Conservation (phyloP, 2,888 invertebrate genomes). For the Volucella zonaria region DNA sequence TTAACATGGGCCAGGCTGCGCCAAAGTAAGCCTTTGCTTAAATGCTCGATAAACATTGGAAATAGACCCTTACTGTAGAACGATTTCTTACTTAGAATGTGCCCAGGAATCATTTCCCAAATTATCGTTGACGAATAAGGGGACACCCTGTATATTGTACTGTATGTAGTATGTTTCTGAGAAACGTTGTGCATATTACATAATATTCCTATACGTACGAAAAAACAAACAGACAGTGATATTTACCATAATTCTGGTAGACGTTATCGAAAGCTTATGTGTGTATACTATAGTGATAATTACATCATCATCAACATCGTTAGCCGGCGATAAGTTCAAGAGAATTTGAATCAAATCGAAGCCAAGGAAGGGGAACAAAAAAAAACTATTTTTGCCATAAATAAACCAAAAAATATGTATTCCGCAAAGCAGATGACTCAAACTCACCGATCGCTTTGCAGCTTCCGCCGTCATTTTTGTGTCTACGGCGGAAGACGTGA, state of each 20-base stretch:
- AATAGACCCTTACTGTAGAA: no score
- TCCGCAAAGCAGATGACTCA: constrained; percentile 64
- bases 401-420: constrained; percentile 53
- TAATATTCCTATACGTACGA: no score
- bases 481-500: constrained; percentile 72
- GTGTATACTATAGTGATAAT: constrained; percentile 45
- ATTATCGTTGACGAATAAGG: no score
- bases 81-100: no score
- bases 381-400: constrained; percentile 58
- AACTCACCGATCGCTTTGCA: constrained; percentile 34
- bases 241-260: constrained; percentile 8
- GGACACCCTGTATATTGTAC: no score
- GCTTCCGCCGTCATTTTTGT: constrained; percentile 43
- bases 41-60: no score
- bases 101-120: no score
- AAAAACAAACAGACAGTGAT: no score
- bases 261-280: constrained; percentile 31
- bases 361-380: constrained; percentile 42
- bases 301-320: constrained; percentile 41
- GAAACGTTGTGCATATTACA: no score
- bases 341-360: constrained; percentile 53
- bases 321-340: constrained; percentile 28
- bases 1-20: no score
- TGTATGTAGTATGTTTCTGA: no score
- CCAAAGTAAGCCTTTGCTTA: no score